These are phyloP conservation scores for Ptycholaimellus sp. DNA, from an alignment of 2,888 invertebrate species.

Conservation along the genomic window DNA sequence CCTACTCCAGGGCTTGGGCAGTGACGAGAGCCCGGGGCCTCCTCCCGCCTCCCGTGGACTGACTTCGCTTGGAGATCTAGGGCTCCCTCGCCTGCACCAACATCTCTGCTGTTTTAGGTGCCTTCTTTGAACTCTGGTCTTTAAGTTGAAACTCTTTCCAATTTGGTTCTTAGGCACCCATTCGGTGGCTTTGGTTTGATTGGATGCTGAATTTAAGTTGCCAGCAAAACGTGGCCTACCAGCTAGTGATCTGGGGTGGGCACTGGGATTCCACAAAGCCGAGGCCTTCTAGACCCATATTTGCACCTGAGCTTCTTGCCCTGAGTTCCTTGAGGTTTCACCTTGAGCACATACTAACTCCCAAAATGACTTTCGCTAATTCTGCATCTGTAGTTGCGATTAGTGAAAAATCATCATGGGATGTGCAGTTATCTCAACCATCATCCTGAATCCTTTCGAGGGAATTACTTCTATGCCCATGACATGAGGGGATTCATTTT, in stretches of 20 bases:
- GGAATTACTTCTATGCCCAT: too few relatives aligned
- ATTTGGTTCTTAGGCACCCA: neutral
- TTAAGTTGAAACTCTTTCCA: too few relatives aligned
- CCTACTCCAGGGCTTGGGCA: conserved; percentile 35
- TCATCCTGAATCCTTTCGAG: too few relatives aligned
- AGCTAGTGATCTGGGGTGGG: conserved; percentile 47
- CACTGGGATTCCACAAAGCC: conserved; percentile 47
- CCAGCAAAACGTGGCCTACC: conserved; percentile 38
- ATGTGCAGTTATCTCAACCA: too few relatives aligned
- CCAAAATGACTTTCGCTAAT: too few relatives aligned
- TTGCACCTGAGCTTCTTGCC: conserved; percentile 36
- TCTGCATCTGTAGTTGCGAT: too few relatives aligned
- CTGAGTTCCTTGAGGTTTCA: conserved; percentile 28
- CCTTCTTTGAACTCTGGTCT: too few relatives aligned
- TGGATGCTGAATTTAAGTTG: neutral
- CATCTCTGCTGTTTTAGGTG: neutral
- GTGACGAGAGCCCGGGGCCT: conserved; percentile 23
- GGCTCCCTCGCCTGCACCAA: neutral
- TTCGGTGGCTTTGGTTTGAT: neutral
- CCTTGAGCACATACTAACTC: too few relatives aligned
- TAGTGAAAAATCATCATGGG: too few relatives aligned
- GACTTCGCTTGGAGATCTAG: conserved; percentile 12
- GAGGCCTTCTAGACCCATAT: conserved; percentile 38
- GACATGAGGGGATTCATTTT: too few relatives aligned
- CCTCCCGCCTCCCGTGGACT: conserved; percentile 26